Percentiles rank a stretch among this genome's conserved stretches.
Conservation (phyloP, 2,113 vertebrate genomes). For the Sus scrofa region DNA sequence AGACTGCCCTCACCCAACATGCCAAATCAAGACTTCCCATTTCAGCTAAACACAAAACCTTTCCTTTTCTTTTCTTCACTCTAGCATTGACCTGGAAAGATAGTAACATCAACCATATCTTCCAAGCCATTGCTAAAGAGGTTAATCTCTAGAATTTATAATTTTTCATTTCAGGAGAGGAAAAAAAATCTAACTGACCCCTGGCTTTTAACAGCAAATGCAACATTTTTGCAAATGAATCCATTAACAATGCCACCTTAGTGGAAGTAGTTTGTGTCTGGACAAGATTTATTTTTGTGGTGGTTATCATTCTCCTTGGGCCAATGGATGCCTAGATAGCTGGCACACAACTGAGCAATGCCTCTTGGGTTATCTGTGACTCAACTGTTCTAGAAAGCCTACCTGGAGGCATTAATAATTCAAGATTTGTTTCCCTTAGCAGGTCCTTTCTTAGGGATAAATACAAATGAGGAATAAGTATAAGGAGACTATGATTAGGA, state of each 20-base stretch:
- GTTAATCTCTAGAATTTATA: background rate
- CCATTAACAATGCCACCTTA: background rate
- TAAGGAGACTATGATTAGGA: background rate
- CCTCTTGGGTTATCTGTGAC: background rate
- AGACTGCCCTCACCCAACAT: background rate
- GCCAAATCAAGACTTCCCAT: background rate
- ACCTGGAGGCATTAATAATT: background rate
- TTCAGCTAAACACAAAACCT: background rate
- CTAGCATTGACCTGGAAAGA: background rate
- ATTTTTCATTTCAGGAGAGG: background rate
- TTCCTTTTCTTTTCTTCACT: background rate
- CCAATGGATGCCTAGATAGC: background rate
- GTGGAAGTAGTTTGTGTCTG: background rate
- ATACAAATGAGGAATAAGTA: background rate
- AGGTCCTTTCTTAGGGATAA: background rate
- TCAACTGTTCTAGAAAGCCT: background rate
- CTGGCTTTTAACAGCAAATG: background rate
- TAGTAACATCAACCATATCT: background rate
- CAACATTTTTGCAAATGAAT: background rate
- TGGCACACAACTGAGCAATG: background rate
- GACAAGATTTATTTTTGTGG: background rate
- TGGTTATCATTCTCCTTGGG: background rate
- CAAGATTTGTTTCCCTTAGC: background rate
- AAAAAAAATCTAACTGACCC: background rate
- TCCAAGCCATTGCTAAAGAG: background rate